Base-by-base conservation (phyloP, 2,888 invertebrate genomes). In the Drosophila rubida region DNA sequence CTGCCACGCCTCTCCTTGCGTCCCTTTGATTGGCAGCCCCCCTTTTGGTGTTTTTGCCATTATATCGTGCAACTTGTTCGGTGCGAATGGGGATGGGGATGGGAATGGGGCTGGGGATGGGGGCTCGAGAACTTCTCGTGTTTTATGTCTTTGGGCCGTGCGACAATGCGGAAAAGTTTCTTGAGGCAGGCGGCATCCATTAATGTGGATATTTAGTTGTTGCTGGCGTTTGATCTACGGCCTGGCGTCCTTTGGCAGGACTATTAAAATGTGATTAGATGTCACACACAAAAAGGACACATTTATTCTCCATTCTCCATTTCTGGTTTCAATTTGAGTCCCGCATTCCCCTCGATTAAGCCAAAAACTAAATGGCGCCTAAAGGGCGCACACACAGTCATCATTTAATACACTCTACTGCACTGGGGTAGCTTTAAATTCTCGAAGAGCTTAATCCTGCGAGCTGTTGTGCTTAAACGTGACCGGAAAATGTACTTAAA, bases 81-180 rank as follows among this genome's bases (percentile, higher is more conserved):
- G n/a, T 30, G n/a, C 4, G 13, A 2, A 8, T 46, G 45, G 48
- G 37, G 51, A 2, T 7, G 23, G 9, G 9, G n/a, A n/a, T 30
- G n/a, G 4, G 13, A 2, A 8, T 46, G 45, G 48, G 37, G 51
- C 2, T 7, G 23, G 9, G 9, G n/a, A n/a, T n/a, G n/a, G n/a
- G 57, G 61, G 51, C 19, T 45, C 37, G 60, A 68, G 67, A 63
- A 68, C 69, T 80, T 82, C 53, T 53, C 75, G 27, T 81, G 76
- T 81, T 84, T 84, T 66, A 81, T 84, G 79, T 81, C 68, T 84
- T 84, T 84, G 66, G 78, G 81, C 61, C 75, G 75, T 75, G 72
- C 62, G 69, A 59, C 62, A 57, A 23, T 53, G 66, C 35, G 22
- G 35, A 63, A 68, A 83, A 71, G 63, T 81, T 84, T 76, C 60